Evolutionary conservation across 2,888 invertebrate species (phyloP).

Genomic region (Orthosia gothica): DNA sequence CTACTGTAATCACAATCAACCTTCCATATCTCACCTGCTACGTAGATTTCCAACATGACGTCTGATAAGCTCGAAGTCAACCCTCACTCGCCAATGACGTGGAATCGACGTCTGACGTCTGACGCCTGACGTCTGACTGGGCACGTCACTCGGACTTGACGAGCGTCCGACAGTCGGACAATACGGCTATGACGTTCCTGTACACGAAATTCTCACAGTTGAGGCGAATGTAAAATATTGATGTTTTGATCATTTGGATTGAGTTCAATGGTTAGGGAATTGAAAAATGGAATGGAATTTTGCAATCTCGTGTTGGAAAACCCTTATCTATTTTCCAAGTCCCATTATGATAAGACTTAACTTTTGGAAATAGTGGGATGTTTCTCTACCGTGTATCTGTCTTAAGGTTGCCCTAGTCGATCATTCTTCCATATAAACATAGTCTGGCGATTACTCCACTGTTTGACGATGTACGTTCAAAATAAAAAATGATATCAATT

Average conservation of each 20-base stretch:
- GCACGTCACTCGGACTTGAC: constrained; percentile 76
- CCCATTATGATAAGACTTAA: background rate
- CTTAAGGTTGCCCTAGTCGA: background rate
- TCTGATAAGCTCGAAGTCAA: constrained; percentile 68
- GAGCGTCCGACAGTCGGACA: constrained; percentile 69
- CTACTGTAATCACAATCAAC: constrained; percentile 10
- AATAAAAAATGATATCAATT: too few relatives aligned
- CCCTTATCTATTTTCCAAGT: background rate
- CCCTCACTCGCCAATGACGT: constrained; percentile 76
- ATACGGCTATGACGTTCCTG: constrained; percentile 64
- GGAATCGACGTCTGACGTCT: constrained; percentile 80
- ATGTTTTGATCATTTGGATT: constrained; percentile 28
- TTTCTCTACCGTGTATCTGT: background rate
- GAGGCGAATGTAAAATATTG: constrained; percentile 48
- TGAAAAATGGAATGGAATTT: background rate
- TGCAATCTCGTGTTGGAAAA: background rate
- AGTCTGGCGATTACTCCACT: too few relatives aligned
- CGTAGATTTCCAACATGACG: constrained; percentile 72
- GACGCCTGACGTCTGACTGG: constrained; percentile 80
- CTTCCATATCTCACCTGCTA: constrained; percentile 60
- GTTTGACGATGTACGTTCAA: too few relatives aligned
- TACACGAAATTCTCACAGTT: constrained; percentile 50
- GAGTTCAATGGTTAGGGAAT: constrained; percentile 10
- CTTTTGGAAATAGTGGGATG: background rate
- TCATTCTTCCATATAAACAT: too few relatives aligned